Evolutionary conservation across 2,797 vertebrate species (phyloP).

Genomic region (Chanos chanos): DNA sequence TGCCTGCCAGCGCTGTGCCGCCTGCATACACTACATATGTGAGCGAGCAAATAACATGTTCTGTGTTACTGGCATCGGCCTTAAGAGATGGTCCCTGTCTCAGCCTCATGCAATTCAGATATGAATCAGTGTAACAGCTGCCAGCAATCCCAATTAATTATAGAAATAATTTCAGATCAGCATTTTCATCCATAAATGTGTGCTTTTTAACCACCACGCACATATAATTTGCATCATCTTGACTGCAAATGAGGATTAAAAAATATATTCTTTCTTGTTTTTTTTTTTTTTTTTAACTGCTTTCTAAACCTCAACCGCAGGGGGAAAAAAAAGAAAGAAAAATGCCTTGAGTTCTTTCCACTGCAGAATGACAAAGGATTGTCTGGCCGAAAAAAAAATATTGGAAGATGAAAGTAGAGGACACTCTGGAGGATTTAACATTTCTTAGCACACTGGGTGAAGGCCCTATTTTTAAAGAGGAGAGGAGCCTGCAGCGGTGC

Average conservation of each 20-base stretch:
- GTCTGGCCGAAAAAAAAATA: background rate
- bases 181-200: too few relatives aligned
- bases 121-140: background rate
- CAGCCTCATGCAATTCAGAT: background rate
- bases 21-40: constrained; percentile 31
- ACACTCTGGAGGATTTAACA: constrained; percentile 60
- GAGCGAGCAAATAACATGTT: constrained; percentile 43
- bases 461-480: constrained; percentile 69
- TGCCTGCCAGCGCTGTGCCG: background rate
- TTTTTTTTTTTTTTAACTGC: background rate
- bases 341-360: background rate
- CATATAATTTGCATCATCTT: too few relatives aligned
- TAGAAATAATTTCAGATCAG: background rate
- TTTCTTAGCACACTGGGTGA: constrained; percentile 57
- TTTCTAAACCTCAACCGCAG: too few relatives aligned
- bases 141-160: background rate
- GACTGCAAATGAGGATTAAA: too few relatives aligned
- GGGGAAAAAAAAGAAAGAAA: too few relatives aligned
- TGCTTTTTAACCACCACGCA: too few relatives aligned
- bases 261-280: background rate
- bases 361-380: background rate
- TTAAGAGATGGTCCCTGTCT: background rate
- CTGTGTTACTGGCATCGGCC: background rate
- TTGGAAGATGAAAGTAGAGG: constrained; percentile 36
- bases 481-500: constrained; percentile 61